These are phyloP conservation scores for Aphis gossypii DNA, from an alignment of 1,140 invertebrate species.

Conservation along the genomic window DNA sequence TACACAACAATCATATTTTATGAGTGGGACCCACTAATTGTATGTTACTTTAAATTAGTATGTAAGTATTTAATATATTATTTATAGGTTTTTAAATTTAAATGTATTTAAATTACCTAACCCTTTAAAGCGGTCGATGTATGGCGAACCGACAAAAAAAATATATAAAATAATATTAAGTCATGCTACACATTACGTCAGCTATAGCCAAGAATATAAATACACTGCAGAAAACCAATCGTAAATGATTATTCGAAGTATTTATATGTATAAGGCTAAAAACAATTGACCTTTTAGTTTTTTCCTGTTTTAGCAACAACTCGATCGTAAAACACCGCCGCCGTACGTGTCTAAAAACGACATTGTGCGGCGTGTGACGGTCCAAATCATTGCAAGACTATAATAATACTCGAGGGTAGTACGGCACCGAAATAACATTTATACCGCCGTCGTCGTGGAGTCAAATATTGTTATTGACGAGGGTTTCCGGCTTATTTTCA, in stretches of 20 bases:
- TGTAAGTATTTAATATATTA: not conserved
- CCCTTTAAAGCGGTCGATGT: too few species aligned
- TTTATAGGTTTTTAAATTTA: not conserved
- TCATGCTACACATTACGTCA: not conserved
- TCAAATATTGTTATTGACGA: slow-evolving; percentile 17
- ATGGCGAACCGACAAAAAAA: not conserved
- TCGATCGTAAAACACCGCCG: not conserved
- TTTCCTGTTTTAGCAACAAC: not conserved
- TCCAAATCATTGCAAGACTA: not conserved
- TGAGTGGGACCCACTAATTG: too few species aligned
- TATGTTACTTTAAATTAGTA: too few species aligned
- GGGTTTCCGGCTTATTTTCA: not conserved
- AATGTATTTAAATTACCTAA: not conserved
- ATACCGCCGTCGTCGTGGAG: not conserved
- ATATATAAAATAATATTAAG: not conserved
- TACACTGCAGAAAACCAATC: not conserved
- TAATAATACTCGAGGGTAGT: not conserved
- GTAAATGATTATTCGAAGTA: not conserved
- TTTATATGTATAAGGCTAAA: not conserved
- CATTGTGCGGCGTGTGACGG: not conserved
- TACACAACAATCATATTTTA: not conserved
- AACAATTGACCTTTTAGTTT: slow-evolving; percentile 7
- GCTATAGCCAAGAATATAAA: not conserved
- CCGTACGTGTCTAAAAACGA: not conserved
- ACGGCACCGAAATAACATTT: not conserved